phyloP scores from a whole-genome alignment of 2,888 invertebrate genomes.

The Cepaea hortensis region DNA sequence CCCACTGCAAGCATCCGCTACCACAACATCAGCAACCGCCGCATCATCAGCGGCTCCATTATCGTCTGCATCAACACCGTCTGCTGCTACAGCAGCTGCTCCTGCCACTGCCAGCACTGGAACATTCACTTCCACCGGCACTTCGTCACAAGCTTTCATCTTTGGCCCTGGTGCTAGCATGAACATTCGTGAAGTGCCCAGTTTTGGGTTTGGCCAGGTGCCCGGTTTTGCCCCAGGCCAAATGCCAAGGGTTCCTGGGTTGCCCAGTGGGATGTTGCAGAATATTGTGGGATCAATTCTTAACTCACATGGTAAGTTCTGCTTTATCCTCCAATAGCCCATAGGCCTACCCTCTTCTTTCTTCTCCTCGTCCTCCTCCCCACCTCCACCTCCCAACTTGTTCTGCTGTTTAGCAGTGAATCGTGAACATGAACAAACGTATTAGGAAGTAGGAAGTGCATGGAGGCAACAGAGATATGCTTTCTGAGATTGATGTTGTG shows the following conservation, averaged over 20 bases:
- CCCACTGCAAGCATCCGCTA: not conserved
- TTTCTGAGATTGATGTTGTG: no score
- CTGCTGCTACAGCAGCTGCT: conserved; percentile 38
- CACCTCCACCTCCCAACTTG: no score
- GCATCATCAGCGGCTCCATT: not conserved
- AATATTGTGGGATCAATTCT: conserved; percentile 53
- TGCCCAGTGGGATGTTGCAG: conserved; percentile 52
- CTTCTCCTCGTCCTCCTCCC: no score
- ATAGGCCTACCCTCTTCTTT: no score
- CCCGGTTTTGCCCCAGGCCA: conserved; percentile 46
- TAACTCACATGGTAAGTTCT: conserved; percentile 52
- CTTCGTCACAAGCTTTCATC: conserved; percentile 46
- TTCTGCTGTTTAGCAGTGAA: no score
- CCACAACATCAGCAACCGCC: not conserved
- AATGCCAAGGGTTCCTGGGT: conserved; percentile 48
- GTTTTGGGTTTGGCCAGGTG: conserved; percentile 45
- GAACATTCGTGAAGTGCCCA: conserved; percentile 46
- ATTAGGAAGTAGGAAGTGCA: no score
- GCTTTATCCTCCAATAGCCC: no score
- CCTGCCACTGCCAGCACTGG: conserved; percentile 4
- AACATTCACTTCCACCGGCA: conserved; percentile 24
- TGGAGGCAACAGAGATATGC: no score
- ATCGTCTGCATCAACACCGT: conserved; percentile 40
- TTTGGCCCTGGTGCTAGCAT: conserved; percentile 35
- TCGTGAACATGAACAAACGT: no score